These are phyloP conservation scores for Campoplex capitator DNA, from an alignment of 2,888 invertebrate species.

Conservation along the genomic window DNA sequence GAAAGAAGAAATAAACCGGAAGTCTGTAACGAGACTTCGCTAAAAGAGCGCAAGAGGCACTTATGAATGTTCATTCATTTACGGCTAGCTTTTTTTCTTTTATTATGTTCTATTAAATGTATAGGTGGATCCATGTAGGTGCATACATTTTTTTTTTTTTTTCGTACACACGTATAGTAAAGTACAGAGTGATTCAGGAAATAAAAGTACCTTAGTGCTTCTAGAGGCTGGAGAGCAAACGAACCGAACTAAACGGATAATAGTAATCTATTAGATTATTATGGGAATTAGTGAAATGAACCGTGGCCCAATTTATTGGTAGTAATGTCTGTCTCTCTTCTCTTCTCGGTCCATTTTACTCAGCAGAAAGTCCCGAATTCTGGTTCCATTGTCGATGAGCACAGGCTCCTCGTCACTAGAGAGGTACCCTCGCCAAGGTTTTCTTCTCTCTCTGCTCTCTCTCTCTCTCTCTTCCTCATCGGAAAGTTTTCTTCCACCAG, in stretches of 20 bases:
- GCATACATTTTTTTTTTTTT: not conserved
- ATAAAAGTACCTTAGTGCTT: slow-evolving; percentile 44
- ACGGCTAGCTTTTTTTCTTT: slow-evolving; percentile 27
- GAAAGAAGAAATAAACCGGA: slow-evolving; percentile 43
- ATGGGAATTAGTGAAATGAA: slow-evolving; percentile 84
- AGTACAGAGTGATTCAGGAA: slow-evolving; percentile 52
- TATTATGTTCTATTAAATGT: slow-evolving; percentile 45
- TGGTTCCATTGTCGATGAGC: slow-evolving; percentile 52
- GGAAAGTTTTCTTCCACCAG: slow-evolving; percentile 19
- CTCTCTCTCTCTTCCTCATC: slow-evolving; percentile 23
- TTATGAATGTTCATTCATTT: slow-evolving; percentile 58
- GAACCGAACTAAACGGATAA: slow-evolving; percentile 84
- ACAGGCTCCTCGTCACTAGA: not conserved
- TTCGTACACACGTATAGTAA: not conserved
- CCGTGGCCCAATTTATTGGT: slow-evolving; percentile 83
- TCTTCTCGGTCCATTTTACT: slow-evolving; percentile 40
- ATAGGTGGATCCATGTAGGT: not conserved
- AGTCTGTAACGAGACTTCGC: slow-evolving; percentile 49
- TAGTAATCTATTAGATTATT: slow-evolving; percentile 85
- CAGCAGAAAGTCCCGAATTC: slow-evolving; percentile 30
- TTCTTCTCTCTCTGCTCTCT: not conserved
- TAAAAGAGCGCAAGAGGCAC: slow-evolving; percentile 35
- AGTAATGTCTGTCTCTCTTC: slow-evolving; percentile 78
- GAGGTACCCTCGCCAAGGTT: not conserved
- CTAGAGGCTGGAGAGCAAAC: slow-evolving; percentile 75